Evolutionary conservation across 2,113 vertebrate genomes (phyloP).

Genomic region (Orthonyx spaldingii): DNA sequence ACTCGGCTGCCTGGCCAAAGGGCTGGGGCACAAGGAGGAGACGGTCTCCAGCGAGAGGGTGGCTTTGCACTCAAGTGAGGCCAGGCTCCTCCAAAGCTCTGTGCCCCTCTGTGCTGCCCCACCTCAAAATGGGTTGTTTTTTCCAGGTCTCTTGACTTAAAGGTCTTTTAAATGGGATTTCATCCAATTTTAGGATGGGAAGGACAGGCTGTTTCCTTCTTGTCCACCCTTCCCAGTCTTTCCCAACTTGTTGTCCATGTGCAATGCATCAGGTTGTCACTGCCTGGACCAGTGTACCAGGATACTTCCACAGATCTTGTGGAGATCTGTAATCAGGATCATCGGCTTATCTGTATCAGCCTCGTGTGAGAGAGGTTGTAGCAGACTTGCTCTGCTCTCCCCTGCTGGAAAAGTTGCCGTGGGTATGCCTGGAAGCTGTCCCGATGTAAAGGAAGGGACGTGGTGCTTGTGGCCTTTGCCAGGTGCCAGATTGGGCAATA

Average conservation of each 20-base stretch:
- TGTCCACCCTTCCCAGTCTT: not conserved
- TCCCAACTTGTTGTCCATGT: not conserved
- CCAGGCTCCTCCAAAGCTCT: not conserved
- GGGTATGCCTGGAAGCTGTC: not conserved
- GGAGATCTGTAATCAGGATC: not conserved
- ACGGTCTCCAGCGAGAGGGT: not conserved
- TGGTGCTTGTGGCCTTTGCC: not conserved
- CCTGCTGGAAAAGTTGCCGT: not conserved
- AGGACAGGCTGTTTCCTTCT: not conserved
- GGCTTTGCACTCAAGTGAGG: accelerated
- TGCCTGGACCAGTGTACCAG: not conserved
- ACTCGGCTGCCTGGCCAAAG: not conserved
- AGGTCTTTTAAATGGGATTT: not conserved
- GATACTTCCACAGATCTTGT: not conserved
- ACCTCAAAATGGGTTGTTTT: not conserved
- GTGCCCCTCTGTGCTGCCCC: not conserved
- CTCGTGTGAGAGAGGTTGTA: not conserved
- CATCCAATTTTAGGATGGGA: not conserved
- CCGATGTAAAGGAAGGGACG: not conserved
- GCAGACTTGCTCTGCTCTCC: not conserved
- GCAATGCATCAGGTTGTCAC: not conserved
- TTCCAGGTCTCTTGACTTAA: not conserved
- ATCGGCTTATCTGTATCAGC: not conserved
- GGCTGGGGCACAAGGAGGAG: not conserved
- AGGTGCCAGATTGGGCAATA: not conserved